Evolutionary conservation across 64 coral and sea anemone genomes (phyloP), one percentile per base, ranked within the genome.

Genomic region (Pachyseris speciosa): DNA sequence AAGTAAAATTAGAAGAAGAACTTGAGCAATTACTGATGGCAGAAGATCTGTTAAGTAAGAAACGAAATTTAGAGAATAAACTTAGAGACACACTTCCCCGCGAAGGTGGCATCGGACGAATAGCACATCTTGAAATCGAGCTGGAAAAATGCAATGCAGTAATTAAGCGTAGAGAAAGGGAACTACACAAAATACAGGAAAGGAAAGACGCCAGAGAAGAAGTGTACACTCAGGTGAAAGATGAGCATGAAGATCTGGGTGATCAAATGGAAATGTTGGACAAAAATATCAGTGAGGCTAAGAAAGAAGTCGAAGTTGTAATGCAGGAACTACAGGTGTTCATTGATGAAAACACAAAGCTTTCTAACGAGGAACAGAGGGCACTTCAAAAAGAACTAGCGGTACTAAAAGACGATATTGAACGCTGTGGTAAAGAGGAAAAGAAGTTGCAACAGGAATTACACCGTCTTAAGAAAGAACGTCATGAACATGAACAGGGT

Each of bases 371-470:
- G 55, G 77, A 81, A 81, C 28, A 41, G 9, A 0, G 40, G 20
- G 77, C 52, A 36, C 32, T 81, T n/a, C 17, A 33, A 37, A 37
- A 74, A 64, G 89, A 92, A 41, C 36, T 75, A 15, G 79, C 84
- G 1, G 50, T 66, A 16, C 36, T 92, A 6, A 25, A 84, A 31
- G 53, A 86, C 15, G 72, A 93, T 30, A 67, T 90, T 29, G 86
- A 93, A 20, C 24, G 32, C 7, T 58, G 53, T 15, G 13, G 30
- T 10, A 37, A 66, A 43, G 31, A 45, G 25, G 53, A 48, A 20
- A 44, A 87, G 22, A 76, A 97, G 59, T 57, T 69, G 25, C 64
- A 93, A 16, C 17, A 32, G 3, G 44, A 87, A 32, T 42, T 93
- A 3, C 27, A 88, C 37, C 5, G 9, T 70, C 17, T 80, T 7